These are phyloP conservation scores for Clarias macrocephalus DNA, from an alignment of 2,113 vertebrate genomes.

Conservation along the genomic window DNA sequence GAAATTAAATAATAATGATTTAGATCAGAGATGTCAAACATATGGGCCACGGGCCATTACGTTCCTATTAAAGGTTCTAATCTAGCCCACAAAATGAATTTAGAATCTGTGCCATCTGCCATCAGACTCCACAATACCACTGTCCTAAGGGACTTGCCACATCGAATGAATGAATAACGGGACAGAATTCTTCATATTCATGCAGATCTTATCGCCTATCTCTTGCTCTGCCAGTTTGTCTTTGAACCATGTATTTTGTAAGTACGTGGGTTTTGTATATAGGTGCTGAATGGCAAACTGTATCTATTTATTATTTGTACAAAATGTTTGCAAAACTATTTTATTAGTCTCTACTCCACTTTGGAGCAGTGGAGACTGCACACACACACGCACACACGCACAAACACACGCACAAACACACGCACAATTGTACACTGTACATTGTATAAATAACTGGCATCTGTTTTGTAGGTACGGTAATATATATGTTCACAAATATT, in stretches of 20 bases:
- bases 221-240: neutral
- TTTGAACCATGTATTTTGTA: neutral
- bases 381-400: neutral
- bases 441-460: neutral
- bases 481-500: neutral
- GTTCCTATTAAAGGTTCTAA: neutral
- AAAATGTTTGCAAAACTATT: neutral
- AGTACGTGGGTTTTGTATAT: neutral
- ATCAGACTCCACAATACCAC: neutral
- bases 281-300: neutral
- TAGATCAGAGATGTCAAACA: neutral
- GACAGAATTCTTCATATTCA: neutral
- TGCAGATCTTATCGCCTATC: neutral
- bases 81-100: neutral
- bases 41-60: neutral
- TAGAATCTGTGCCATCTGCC: neutral
- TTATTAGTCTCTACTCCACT: neutral
- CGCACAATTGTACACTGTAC: no score
- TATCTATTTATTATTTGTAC: neutral
- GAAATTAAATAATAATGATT: slow-evolving; percentile 10
- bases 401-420: neutral
- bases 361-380: neutral
- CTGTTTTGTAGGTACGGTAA: neutral
- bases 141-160: neutral
- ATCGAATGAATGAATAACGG: neutral